phyloP scores from a whole-genome alignment of 2,888 invertebrate species.

The Diadegma fenestrale region DNA sequence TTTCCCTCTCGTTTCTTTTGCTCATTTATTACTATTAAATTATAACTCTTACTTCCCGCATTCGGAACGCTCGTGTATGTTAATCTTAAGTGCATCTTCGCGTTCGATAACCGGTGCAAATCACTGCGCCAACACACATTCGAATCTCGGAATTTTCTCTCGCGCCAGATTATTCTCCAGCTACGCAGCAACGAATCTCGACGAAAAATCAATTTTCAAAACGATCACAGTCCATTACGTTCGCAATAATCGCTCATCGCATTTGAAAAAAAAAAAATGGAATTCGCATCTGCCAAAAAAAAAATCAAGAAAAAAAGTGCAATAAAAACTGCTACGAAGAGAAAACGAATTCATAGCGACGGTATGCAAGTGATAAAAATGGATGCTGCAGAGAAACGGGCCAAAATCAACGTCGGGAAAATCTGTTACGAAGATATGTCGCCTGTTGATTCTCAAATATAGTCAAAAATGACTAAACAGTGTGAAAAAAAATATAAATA shows the following conservation, averaged over 20 bases:
- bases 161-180: not conserved
- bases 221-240: not conserved
- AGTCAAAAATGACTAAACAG: conserved; percentile 31
- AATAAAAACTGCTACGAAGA: not conserved
- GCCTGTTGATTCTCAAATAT: conserved; percentile 18
- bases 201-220: not conserved
- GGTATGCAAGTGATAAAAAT: conserved; percentile 24
- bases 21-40: conserved; percentile 22
- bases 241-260: not conserved
- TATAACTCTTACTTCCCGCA: conserved; percentile 31
- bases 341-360: not conserved
- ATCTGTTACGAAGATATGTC: conserved; percentile 35
- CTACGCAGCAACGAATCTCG: not conserved
- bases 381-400: conserved; percentile 28
- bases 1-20: not conserved
- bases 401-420: conserved; percentile 23
- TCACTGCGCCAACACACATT: not conserved
- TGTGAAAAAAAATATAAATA: conserved; percentile 11
- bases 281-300: not conserved
- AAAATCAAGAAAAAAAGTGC: not conserved
- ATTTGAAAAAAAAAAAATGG: not conserved
- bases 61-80: not conserved
- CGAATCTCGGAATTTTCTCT: conserved; percentile 2
- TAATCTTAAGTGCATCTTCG: conserved; percentile 40
- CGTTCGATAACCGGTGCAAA: not conserved